Evolutionary conservation across 2,888 invertebrate genomes (phyloP), one percentile per base, ranked within the genome.

Genomic region (Brachycybe producta): DNA sequence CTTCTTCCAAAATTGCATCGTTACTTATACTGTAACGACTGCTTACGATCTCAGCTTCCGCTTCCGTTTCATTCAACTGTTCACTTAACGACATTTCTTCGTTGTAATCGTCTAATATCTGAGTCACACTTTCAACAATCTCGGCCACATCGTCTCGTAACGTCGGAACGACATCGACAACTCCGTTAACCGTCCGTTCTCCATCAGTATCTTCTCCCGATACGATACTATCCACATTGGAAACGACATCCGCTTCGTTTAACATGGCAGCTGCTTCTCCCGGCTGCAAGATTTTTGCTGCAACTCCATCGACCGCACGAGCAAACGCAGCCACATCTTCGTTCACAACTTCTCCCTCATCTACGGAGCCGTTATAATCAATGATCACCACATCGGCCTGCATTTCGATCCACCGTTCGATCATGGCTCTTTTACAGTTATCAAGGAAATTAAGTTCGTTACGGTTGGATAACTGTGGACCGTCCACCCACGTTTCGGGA

Each of bases 401-500:
- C 63, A 85, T 86, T 68, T 88, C 88, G 1, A 90, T 88, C 90
- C 90, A 90, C 63, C 87, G 83, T 42, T 85, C 73, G 46, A 90
- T 90, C 90, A 90, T 90, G 59, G 82, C 83, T 66, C 87, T 86
- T 65, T 91, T 91, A 61, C 87, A 86, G 59, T 77, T 84, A 61
- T 90, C 90, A 88, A 90, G 88, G 61, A 84, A 88, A 30, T 30
- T n/a, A n/a, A n/a, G n/a, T n/a, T n/a, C n/a, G n/a, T n/a, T n/a
- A 0, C 90, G 84, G 63, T 90, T 88, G 0, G 57, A 60, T 59
- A 84, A 82, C 75, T 85, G 82, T 1, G 94, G 94, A 1, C 94
- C 94, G 65, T 94, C 94, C 49, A 94, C 84, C 94, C 94, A 94
- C 2, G 87, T 88, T 69, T 92, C 94, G 39, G 54, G 81, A 74